phyloP scores from a whole-genome alignment of 2,888 invertebrate species.

The Ennomos quercinarius region DNA sequence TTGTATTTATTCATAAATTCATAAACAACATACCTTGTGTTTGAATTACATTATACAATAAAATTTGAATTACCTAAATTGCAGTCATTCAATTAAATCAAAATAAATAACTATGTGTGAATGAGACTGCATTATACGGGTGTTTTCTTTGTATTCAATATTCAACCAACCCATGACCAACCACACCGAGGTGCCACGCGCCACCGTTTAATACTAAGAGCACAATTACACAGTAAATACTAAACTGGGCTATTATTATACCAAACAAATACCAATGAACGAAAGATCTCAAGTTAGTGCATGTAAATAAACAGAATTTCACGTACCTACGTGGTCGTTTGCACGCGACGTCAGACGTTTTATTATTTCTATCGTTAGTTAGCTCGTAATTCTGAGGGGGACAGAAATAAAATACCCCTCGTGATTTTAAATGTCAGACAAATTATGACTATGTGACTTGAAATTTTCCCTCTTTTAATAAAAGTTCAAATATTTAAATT shows the following conservation, averaged over 20 bases:
- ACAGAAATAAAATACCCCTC: constrained; percentile 34
- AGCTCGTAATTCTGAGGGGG: constrained; percentile 37
- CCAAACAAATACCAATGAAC: constrained; percentile 47
- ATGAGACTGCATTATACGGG: not conserved
- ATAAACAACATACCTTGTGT: no score
- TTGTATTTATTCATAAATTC: no score
- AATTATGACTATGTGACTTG: constrained; percentile 38
- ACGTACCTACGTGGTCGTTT: constrained; percentile 41
- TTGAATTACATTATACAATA: no score
- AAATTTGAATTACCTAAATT: no score
- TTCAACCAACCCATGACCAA: constrained; percentile 5
- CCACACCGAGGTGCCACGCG: constrained; percentile 43
- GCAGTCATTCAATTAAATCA: no score
- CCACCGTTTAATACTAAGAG: constrained; percentile 35
- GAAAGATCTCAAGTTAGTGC: constrained; percentile 37
- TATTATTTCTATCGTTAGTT: constrained; percentile 39
- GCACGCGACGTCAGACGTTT: constrained; percentile 34
- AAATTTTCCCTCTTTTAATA: constrained; percentile 17
- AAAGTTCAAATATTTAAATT: no score
- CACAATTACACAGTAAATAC: constrained; percentile 23
- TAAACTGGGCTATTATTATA: constrained; percentile 39
- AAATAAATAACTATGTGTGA: no score
- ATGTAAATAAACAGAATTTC: constrained; percentile 23
- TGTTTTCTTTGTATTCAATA: constrained; percentile 34
- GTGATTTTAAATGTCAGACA: constrained; percentile 24